These are phyloP conservation scores for Palythoa caribaeorum DNA, from an alignment of 92 coral and sea anemone genomes.

Conservation along the genomic window DNA sequence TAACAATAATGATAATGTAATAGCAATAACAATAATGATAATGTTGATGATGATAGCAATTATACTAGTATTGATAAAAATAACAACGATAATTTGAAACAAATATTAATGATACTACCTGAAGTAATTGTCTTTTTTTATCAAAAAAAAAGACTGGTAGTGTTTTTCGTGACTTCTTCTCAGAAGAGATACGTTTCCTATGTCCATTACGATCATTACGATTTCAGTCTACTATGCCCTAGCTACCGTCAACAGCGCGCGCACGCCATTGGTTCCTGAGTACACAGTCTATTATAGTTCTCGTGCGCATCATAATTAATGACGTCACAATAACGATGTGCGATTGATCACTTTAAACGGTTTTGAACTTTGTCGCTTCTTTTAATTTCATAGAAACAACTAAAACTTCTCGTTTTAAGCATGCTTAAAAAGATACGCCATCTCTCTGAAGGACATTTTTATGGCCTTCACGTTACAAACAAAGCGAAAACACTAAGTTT, in stretches of 20 bases:
- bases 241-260: background rate
- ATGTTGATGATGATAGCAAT: no score
- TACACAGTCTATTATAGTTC: background rate
- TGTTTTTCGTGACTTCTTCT: no score
- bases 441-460: conserved; percentile 91
- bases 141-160: no score
- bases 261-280: background rate
- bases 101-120: no score
- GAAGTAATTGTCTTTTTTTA: no score
- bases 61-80: no score
- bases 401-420: background rate
- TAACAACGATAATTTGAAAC: no score
- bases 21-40: no score
- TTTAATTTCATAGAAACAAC: background rate
- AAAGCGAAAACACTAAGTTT: conserved; percentile 86
- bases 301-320: background rate
- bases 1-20: no score
- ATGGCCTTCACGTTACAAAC: conserved; percentile 92
- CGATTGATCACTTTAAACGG: background rate
- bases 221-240: no score
- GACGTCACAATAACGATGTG: background rate
- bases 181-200: no score
- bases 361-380: background rate
- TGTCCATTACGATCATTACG: no score
- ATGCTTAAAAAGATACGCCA: conserved; percentile 93